These are phyloP conservation scores for Rhyacichthys aspro DNA, from an alignment of 2,797 vertebrate species.

Conservation along the genomic window DNA sequence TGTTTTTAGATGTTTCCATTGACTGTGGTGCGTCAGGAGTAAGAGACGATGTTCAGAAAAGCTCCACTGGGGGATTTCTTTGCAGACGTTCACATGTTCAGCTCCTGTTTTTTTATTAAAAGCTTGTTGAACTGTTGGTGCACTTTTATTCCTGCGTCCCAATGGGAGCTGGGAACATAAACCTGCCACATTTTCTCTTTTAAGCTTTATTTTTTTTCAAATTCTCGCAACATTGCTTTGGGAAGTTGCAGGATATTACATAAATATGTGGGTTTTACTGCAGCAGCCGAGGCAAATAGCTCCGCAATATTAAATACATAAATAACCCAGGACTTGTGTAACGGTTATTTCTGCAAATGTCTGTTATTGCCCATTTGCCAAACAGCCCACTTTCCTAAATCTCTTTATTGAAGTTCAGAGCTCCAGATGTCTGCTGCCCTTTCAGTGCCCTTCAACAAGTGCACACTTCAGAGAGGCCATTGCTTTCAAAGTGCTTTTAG, in stretches of 20 bases:
- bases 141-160: constrained; percentile 10
- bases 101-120: constrained; percentile 18
- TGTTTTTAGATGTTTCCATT: too few relatives aligned
- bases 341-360: background rate
- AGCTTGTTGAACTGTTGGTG: constrained; percentile 31
- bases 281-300: background rate
- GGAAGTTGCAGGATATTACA: background rate
- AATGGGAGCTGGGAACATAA: constrained; percentile 13
- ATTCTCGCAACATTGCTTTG: background rate
- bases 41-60: background rate
- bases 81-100: background rate
- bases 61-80: constrained; percentile 6
- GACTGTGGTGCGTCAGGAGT: too few relatives aligned
- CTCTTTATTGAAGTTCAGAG: constrained; percentile 10
- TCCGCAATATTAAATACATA: background rate
- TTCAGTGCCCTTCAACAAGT: constrained; percentile 33
- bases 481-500: constrained; percentile 16
- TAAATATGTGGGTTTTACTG: constrained; percentile 12
- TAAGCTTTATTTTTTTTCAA: background rate
- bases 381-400: constrained; percentile 3
- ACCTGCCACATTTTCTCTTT: background rate
- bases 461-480: constrained; percentile 36
- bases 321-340: constrained; percentile 1
- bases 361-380: constrained; percentile 2
- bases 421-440: constrained; percentile 12